Conservation (phyloP, 2,113 vertebrate species). For the Lampris incognitus region DNA sequence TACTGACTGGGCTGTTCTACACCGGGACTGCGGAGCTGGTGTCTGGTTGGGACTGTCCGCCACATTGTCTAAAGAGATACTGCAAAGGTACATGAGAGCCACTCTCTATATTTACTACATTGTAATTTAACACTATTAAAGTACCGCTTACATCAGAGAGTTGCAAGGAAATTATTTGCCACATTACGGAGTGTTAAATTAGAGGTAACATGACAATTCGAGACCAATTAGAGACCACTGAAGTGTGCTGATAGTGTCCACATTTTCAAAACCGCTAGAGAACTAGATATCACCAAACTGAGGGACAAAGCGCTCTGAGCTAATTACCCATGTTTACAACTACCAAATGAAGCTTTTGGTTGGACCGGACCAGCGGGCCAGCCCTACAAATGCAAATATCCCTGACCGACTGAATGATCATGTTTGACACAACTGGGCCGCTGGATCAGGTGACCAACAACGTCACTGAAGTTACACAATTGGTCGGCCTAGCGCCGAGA, state of each 20-base stretch:
- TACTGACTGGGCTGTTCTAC: too few species aligned
- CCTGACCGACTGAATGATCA: too few species aligned
- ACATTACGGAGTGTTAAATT: slow-evolving; percentile 49
- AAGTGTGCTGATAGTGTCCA: slow-evolving; percentile 48
- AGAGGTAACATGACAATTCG: slow-evolving; percentile 52
- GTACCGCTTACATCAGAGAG: slow-evolving; percentile 22
- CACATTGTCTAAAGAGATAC: not conserved
- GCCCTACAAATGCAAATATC: too few species aligned
- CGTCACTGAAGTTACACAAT: too few species aligned
- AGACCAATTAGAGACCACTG: slow-evolving; percentile 47
- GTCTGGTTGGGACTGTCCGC: not conserved
- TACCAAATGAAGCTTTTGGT: slow-evolving; percentile 4
- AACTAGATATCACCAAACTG: not conserved
- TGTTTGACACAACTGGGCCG: too few species aligned
- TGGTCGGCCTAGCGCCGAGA: too few species aligned
- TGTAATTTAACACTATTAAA: slow-evolving; percentile 43
- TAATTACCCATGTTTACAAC: slow-evolving; percentile 61
- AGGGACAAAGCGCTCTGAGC: slow-evolving; percentile 41
- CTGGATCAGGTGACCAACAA: too few species aligned
- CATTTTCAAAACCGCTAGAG: slow-evolving; percentile 50
- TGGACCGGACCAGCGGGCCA: too few species aligned
- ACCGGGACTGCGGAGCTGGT: not conserved
- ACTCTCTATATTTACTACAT: not conserved
- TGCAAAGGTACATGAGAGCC: not conserved
- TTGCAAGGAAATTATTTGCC: slow-evolving; percentile 46